A percentile compares a stretch with the other conserved stretches of the same genome.
These are phyloP conservation scores for Periophthalmus magnuspinnatus DNA, from an alignment of 2,797 vertebrate species.

Conservation along the genomic window DNA sequence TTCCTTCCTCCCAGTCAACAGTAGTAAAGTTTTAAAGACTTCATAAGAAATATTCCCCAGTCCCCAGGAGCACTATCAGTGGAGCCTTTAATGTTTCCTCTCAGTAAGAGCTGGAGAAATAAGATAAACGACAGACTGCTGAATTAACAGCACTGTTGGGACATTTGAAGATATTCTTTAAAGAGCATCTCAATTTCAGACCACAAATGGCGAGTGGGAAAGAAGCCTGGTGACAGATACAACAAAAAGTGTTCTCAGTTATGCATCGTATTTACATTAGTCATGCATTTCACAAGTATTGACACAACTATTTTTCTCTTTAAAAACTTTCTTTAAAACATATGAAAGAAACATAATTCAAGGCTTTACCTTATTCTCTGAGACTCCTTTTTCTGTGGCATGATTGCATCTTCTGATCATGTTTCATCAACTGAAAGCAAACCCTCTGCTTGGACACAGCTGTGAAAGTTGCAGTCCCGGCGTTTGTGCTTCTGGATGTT, in stretches of 20 bases:
- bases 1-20: constrained; percentile 47
- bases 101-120: constrained; percentile 68
- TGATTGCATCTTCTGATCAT: constrained; percentile 47
- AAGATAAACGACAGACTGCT: constrained; percentile 70
- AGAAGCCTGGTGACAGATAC: constrained; percentile 47
- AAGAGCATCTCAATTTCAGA: constrained; percentile 66
- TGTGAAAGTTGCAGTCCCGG: constrained; percentile 54
- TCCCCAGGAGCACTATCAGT: constrained; percentile 64
- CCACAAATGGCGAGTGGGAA: constrained; percentile 45
- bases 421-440: constrained; percentile 52
- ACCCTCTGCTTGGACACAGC: constrained; percentile 58
- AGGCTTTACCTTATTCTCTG: constrained; percentile 65
- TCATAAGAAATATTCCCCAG: constrained; percentile 59
- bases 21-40: constrained; percentile 69
- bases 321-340: constrained; percentile 14
- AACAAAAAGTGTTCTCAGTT: constrained; percentile 40
- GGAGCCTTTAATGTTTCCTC: constrained; percentile 65
- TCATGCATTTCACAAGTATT: constrained; percentile 41
- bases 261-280: constrained; percentile 24
- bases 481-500: constrained; percentile 48
- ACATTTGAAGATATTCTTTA: constrained; percentile 22
- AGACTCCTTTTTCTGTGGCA: constrained; percentile 51
- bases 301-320: background rate
- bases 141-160: constrained; percentile 64
- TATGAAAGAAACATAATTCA: constrained; percentile 19